Evolutionary conservation across 2,797 vertebrate genomes (phyloP), one percentile per base, ranked within the genome.

Genomic region (Amazona finschi): DNA sequence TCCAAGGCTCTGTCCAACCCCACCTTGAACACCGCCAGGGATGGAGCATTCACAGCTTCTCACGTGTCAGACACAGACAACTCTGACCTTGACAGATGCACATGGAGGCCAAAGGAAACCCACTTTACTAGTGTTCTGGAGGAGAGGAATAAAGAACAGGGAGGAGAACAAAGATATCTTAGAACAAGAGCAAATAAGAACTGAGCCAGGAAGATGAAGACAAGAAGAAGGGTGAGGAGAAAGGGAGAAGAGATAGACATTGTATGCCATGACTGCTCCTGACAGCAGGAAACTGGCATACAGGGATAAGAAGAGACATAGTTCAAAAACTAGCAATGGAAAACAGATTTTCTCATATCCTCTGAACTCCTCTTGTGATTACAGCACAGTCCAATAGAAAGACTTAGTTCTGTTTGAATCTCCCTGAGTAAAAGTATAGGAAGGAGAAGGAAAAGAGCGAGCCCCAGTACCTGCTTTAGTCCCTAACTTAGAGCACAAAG

Each of bases 141-240:
- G 12, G 5, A 84, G 24, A 36, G 21, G 44, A 66, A 46, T 30
- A 69, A 71, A 58, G 39, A 72, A 65, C 28, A 43, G 61, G 27
- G 25, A 61, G 52, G 14, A 84, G 21, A 62, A 16, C 28, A 44
- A 72, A 74, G 15, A 12, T n/a, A 81, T 14, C 47, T 64, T 31
- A 20, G 27, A 89, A 53, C 31, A 60, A 60, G 19, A 72, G 39
- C 36, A 85, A 85, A 4, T 36, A 70, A 75, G 25, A 58, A 55
- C 53, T 14, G 18, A 38, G 27, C 25, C 27, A 15, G 28, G 21
- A 44, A 66, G 30, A 30, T 11, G 24, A 77, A 66, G 52, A n/a
- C 16, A 41, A 13, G 18, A 47, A 12, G 4, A 6, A 8, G 30
- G 12, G 16, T 2, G 6, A 8, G 10, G 11, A 2, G 1, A 16